Conservation (phyloP, 2,888 invertebrate genomes). For the Arctia plantaginis region DNA sequence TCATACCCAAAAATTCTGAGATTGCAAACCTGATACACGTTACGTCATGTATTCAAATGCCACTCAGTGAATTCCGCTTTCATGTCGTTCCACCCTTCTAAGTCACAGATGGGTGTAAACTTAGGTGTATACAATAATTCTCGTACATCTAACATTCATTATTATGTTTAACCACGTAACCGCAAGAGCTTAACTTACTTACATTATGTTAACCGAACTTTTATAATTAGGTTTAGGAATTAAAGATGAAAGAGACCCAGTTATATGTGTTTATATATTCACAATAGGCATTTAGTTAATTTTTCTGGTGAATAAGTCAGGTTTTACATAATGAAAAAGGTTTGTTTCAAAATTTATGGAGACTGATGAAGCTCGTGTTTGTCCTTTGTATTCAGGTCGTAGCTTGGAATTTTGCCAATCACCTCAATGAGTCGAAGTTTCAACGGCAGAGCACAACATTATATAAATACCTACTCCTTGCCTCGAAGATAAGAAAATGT, state of each 20-base stretch:
- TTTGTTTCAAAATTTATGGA: constrained; percentile 1
- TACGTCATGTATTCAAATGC: constrained; percentile 1
- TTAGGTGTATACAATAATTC: constrained; percentile 7
- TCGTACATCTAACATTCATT: neutral
- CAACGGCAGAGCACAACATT: neutral
- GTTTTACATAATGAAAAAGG: constrained; percentile 8
- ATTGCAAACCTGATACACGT: neutral
- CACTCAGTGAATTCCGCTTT: neutral
- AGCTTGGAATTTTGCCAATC: neutral
- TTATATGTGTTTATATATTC: neutral
- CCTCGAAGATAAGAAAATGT: neutral
- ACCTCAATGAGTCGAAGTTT: neutral
- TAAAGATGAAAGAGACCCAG: neutral
- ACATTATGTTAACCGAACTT: constrained; percentile 55
- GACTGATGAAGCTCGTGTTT: neutral
- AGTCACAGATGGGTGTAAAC: constrained; percentile 1
- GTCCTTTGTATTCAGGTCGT: neutral
- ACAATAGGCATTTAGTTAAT: constrained; percentile 13
- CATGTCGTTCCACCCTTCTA: neutral
- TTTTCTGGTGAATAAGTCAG: constrained; percentile 29
- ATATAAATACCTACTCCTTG: neutral
- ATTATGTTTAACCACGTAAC: neutral
- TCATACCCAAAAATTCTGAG: neutral
- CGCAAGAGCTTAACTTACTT: neutral
- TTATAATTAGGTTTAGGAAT: constrained; percentile 45